Evolutionary conservation across 1,140 invertebrate species (phyloP), one percentile per base, ranked within the genome.

Genomic region (Thrips palmi): DNA sequence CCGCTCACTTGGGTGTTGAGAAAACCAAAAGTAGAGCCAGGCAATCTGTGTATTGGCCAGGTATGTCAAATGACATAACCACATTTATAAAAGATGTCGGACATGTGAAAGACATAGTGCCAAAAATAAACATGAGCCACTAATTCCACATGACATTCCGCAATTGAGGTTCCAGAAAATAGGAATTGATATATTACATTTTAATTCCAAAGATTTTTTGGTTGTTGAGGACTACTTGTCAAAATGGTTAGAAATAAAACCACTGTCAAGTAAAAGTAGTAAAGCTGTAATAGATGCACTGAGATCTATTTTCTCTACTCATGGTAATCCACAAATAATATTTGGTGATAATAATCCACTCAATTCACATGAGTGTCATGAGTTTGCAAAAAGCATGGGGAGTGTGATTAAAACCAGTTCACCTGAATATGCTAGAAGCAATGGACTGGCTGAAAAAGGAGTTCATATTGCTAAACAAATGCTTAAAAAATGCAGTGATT

Each of bases 1-100:
- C 54, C 40, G 45, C 49, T 15, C 62, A 68, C 48, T 23, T 62
- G 35, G 63, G 63, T 1, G 48, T 55, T 38, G 55, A 55, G 31
- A 57, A 57, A 44, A 53, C 47, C 34, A 51, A 52, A 43, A 35
- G 39, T 19, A 41, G 47, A 38, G 56, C 60, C 17, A 47, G 52
- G 42, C 48, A 59, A 38, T 40, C 50, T 27, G 44, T 64, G 24
- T 64, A 49, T 46, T 63, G 58, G 56, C 58, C 58, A 15, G 46
- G 46, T n/a, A 60, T 65, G 41, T 47, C 47, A 23, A 52, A 53
- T 29, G 49, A 65, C 31, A 60, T 65, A 50, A 41, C 44, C 40
- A 33, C 50, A 19, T 33, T 46, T 15, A 45, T 57, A 0, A 27
- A 22, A 44, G 42, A 20, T 58, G 51, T 41, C 22, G 12, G 6